Base-by-base conservation (phyloP, 2,888 invertebrate species). In the Pantelozetes paolii region DNA sequence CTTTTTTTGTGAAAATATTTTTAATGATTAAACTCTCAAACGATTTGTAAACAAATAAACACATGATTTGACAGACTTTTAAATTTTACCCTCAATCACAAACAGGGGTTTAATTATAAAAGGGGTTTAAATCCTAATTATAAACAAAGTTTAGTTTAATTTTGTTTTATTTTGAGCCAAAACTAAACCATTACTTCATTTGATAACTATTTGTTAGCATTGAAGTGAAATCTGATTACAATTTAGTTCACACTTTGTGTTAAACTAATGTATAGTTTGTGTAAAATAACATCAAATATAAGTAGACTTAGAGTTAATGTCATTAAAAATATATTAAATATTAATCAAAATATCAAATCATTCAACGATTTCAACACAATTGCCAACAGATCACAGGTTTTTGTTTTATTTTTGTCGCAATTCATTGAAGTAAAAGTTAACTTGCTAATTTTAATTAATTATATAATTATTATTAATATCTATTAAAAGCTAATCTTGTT, bases 31-130 rank as follows among this genome's bases (percentile, higher is more conserved):
- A n/a, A n/a, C n/a, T n/a, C 20, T 48, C 20, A 20, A 20, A 48
- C 48, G 48, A 20, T 48, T 20, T 48, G 48, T 48, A 48, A 48
- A 48, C 48, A n/a, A 48, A 48, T 48, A 48, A 48, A 48, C 48
- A 48, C 48, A 18, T 48, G 48, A 48, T 48, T 48, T 48, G 48
- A 9, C 1, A 45, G 48, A n/a, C 48, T 20, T 48, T 48, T 48
- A 48, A 48, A n/a, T 48, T 2, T n/a, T 1, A 20, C 9, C 13
- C 20, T 48, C 20, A 48, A 48, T n/a, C n/a, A 48, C 48, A 40
- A 40, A 40, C n/a, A n/a, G n/a, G n/a, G n/a, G n/a, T n/a, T n/a
- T n/a, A n/a, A n/a, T n/a, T n/a, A n/a, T n/a, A n/a, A n/a, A n/a
- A n/a, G n/a, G n/a, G n/a, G n/a, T n/a, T n/a, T n/a, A n/a, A n/a